These are phyloP conservation scores for Numida meleagris DNA, from an alignment of 2,113 vertebrate species.

Conservation along the genomic window DNA sequence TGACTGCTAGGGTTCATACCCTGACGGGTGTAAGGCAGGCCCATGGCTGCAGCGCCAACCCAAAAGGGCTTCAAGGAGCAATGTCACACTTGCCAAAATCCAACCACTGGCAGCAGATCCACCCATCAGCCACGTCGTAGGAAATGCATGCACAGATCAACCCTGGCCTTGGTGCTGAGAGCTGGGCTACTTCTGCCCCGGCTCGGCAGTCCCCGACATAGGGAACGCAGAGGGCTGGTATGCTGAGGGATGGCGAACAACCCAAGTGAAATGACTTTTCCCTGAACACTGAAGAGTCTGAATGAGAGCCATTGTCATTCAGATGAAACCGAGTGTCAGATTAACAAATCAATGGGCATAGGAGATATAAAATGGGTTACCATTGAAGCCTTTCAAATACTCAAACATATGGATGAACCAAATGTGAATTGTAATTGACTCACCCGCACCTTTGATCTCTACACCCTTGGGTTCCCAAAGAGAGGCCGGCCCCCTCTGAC, in stretches of 20 bases:
- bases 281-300: constrained; percentile 37
- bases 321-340: constrained; percentile 67
- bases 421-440: constrained; percentile 55
- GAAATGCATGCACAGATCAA: background rate
- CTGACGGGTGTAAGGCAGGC: accelerated
- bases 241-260: constrained; percentile 26
- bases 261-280: constrained; percentile 59
- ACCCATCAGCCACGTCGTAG: too few species aligned
- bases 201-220: background rate
- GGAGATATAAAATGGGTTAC: constrained; percentile 22
- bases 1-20: background rate
- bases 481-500: background rate
- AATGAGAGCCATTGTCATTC: constrained; percentile 65
- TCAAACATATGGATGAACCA: constrained; percentile 59
- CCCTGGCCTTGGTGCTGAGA: background rate
- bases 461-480: constrained; percentile 48
- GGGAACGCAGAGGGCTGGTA: background rate
- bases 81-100: background rate
- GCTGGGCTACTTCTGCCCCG: background rate
- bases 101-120: background rate
- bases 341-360: constrained; percentile 59
- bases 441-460: constrained; percentile 62
- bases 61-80: background rate
- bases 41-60: background rate
- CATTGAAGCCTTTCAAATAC: constrained; percentile 55